These are phyloP conservation scores for Perdita meconis DNA, from an alignment of 2,888 invertebrate species.

Conservation along the genomic window DNA sequence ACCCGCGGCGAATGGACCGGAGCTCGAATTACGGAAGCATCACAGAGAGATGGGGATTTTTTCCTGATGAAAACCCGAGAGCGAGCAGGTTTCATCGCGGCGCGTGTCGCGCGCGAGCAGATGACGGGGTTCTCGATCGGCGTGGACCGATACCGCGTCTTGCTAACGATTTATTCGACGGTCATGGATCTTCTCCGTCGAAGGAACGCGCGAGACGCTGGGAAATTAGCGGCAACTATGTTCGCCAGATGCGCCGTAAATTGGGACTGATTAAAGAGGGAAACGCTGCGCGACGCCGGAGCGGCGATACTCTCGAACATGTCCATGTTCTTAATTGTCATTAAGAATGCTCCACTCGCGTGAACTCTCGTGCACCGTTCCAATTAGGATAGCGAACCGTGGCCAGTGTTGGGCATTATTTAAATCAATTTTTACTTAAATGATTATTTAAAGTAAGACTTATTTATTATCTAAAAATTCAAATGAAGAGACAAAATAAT, in stretches of 20 bases:
- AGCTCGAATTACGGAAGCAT: slow-evolving; percentile 29
- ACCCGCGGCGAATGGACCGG: not conserved
- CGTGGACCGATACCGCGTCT: slow-evolving; percentile 41
- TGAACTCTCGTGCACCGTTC: not conserved
- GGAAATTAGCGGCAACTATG: slow-evolving; percentile 55
- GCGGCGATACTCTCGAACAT: slow-evolving; percentile 37
- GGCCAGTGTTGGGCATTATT: too few relatives aligned
- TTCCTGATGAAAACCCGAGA: slow-evolving; percentile 17
- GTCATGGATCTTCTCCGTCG: slow-evolving; percentile 44
- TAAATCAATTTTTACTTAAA: too few relatives aligned
- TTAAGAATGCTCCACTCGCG: not conserved
- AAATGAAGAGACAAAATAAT: too few relatives aligned
- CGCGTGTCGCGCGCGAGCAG: not conserved
- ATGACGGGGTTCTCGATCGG: slow-evolving; percentile 43
- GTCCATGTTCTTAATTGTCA: slow-evolving; percentile 35
- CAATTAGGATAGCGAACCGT: too few relatives aligned
- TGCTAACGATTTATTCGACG: slow-evolving; percentile 45
- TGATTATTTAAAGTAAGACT: too few relatives aligned
- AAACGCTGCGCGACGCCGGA: slow-evolving; percentile 37
- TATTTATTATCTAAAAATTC: too few relatives aligned
- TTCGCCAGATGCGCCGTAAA: slow-evolving; percentile 53
- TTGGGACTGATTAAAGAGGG: slow-evolving; percentile 58
- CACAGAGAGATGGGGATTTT: slow-evolving; percentile 12
- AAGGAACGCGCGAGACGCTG: slow-evolving; percentile 50
- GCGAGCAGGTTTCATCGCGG: slow-evolving; percentile 5